These are phyloP conservation scores for Forbesichthys agassizii DNA, from an alignment of 2,113 vertebrate species.

Conservation along the genomic window DNA sequence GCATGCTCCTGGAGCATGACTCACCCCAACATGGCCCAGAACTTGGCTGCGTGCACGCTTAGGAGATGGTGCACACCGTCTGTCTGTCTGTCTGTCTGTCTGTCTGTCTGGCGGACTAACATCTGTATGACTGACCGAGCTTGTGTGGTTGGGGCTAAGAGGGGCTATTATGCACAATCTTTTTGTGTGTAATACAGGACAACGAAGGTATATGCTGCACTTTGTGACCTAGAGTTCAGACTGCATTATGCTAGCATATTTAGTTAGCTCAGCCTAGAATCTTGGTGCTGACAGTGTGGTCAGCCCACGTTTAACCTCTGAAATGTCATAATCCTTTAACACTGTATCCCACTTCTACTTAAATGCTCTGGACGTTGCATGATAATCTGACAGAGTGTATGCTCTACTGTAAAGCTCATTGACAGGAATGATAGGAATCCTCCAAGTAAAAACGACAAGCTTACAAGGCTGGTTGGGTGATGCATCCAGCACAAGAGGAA, in stretches of 20 bases:
- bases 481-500: conserved; percentile 50
- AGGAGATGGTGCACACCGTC: conserved; percentile 16
- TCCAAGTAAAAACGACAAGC: conserved; percentile 31
- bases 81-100: background rate
- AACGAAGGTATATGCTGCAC: background rate
- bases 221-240: too few species aligned
- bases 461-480: conserved; percentile 46
- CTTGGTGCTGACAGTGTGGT: conserved; percentile 14
- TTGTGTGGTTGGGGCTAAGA: background rate
- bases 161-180: background rate
- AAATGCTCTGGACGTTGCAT: conserved; percentile 51
- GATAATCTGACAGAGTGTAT: conserved; percentile 63
- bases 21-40: conserved; percentile 48
- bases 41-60: conserved; percentile 24
- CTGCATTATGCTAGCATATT: too few species aligned
- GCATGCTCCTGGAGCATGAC: conserved; percentile 63
- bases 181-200: background rate
- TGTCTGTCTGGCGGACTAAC: background rate
- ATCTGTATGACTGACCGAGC: background rate
- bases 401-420: conserved; percentile 15
- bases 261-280: background rate
- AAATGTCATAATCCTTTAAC: conserved; percentile 57
- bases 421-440: conserved; percentile 36
- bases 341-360: conserved; percentile 52
- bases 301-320: conserved; percentile 43